A percentile compares a stretch with the other conserved stretches of the same genome.
Evolutionary conservation across 2,888 invertebrate species (phyloP).

Genomic region (Pyrrhia umbra): DNA sequence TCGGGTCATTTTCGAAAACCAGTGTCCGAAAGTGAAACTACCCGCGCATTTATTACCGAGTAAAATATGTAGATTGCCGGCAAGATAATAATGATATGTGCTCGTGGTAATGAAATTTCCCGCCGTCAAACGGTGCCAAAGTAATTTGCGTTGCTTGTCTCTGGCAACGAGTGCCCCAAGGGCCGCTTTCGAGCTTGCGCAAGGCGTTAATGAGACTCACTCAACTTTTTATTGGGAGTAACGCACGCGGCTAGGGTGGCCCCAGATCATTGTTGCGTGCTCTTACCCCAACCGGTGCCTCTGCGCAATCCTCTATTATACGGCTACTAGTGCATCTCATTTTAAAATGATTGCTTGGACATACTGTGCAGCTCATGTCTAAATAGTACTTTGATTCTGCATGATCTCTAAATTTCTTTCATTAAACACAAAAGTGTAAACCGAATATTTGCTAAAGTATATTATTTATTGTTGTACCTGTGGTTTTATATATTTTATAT

Average conservation of each 20-base stretch:
- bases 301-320: slow-evolving; percentile 15
- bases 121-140: slow-evolving; percentile 90
- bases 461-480: slow-evolving; percentile 64
- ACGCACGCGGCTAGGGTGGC: slow-evolving; percentile 74
- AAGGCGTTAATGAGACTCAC: slow-evolving; percentile 87
- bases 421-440: slow-evolving; percentile 19
- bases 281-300: slow-evolving; percentile 8
- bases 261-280: slow-evolving; percentile 42
- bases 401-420: slow-evolving; percentile 24
- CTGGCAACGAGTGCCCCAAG: slow-evolving; percentile 87
- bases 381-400: slow-evolving; percentile 24
- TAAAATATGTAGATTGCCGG: slow-evolving; percentile 90
- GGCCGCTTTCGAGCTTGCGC: slow-evolving; percentile 90
- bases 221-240: slow-evolving; percentile 84
- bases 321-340: slow-evolving; percentile 21
- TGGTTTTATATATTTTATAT: slow-evolving; percentile 62
- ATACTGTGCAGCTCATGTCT: slow-evolving; percentile 22
- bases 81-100: slow-evolving; percentile 90
- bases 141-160: slow-evolving; percentile 90
- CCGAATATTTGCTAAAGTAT: slow-evolving; percentile 56
- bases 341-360: slow-evolving; percentile 32
- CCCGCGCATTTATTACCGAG: slow-evolving; percentile 88
- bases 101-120: slow-evolving; percentile 90
- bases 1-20: slow-evolving; percentile 89
- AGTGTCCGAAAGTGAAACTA: slow-evolving; percentile 90